phyloP scores from a whole-genome alignment of 2,113 vertebrate species.

The Anguilla rostrata region DNA sequence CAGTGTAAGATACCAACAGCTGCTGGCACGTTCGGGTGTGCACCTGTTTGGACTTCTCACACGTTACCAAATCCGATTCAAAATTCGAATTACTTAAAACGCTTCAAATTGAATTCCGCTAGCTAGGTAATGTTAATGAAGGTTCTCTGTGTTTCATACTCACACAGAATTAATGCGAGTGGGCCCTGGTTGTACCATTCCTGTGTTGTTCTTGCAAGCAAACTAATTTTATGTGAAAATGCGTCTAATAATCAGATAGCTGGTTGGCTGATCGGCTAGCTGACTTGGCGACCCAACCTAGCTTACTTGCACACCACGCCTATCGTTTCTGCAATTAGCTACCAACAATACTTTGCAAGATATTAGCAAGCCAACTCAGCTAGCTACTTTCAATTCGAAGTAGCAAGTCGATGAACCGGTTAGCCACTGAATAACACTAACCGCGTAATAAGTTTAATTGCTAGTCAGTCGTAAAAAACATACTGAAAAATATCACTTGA shows the following conservation, averaged over 20 bases:
- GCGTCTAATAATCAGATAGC: background rate
- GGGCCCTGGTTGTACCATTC: too few species aligned
- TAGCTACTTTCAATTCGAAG: background rate
- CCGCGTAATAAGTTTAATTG: background rate
- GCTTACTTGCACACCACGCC: background rate
- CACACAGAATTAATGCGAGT: background rate
- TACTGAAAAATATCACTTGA: background rate
- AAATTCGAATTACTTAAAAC: background rate
- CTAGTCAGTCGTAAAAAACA: background rate
- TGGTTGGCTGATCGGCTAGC: background rate
- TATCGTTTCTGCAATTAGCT: background rate
- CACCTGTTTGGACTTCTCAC: conserved; percentile 66
- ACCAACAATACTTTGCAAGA: background rate
- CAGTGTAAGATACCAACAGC: conserved; percentile 53
- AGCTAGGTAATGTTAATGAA: background rate
- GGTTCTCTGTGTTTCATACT: too few species aligned
- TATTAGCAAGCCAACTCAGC: background rate
- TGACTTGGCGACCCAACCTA: background rate
- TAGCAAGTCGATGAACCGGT: background rate
- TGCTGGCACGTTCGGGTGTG: conserved; percentile 46
- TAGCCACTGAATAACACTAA: background rate
- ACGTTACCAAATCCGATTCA: conserved; percentile 34
- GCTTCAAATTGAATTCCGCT: background rate
- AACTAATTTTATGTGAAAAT: background rate
- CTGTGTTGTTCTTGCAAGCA: background rate